Evolutionary conservation across 2,888 invertebrate genomes (phyloP).

Genomic region (Lithophane semibrunnea): DNA sequence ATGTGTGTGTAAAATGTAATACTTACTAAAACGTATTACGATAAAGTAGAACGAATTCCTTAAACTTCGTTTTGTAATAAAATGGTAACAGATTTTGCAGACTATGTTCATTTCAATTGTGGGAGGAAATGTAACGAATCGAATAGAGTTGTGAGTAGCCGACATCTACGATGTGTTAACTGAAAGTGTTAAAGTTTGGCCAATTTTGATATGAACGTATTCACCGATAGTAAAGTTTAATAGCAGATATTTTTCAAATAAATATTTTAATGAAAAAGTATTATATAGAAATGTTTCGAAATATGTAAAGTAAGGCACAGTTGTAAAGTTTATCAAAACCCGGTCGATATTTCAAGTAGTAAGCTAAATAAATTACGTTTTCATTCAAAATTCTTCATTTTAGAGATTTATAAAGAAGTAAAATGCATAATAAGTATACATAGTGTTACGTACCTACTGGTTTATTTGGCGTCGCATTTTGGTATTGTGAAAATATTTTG

Average conservation of each 20-base stretch:
- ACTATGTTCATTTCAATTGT: constrained; percentile 65
- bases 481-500: constrained; percentile 72
- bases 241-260: constrained; percentile 61
- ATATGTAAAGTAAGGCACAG: constrained; percentile 54
- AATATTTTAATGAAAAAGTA: constrained; percentile 45
- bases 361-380: constrained; percentile 79
- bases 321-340: constrained; percentile 70
- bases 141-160: constrained; percentile 24
- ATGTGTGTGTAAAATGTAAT: constrained; percentile 53
- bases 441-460: constrained; percentile 70
- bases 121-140: constrained; percentile 30
- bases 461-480: constrained; percentile 74
- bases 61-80: constrained; percentile 66
- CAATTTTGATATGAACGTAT: constrained; percentile 67
- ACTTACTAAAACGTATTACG: constrained; percentile 39
- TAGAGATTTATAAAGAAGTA: constrained; percentile 79
- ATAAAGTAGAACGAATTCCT: constrained; percentile 63
- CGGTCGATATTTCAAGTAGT: constrained; percentile 79
- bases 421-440: constrained; percentile 81
- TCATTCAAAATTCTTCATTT: constrained; percentile 75
- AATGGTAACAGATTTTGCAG: constrained; percentile 50
- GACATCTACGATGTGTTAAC: constrained; percentile 13
- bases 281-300: constrained; percentile 50
- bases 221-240: constrained; percentile 48
- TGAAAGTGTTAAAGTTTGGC: constrained; percentile 33